Evolutionary conservation across 2,113 vertebrate genomes (phyloP).

Genomic region (Odocoileus virginianus): DNA sequence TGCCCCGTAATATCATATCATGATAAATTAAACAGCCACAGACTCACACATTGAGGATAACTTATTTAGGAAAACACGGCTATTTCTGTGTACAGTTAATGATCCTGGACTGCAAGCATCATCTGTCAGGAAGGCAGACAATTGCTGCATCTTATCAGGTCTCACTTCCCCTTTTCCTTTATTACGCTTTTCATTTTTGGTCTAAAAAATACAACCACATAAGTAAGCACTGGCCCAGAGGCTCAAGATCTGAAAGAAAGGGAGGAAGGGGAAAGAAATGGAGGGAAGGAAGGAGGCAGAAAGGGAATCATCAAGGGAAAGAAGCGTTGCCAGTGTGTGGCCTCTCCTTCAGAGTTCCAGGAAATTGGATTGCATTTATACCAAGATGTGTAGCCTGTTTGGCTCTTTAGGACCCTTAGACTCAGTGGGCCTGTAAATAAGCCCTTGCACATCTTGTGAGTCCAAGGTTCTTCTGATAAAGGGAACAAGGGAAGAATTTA

Average conservation of each 20-base stretch:
- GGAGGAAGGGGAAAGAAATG: background rate
- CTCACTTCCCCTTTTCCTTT: constrained; percentile 40
- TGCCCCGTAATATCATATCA: background rate
- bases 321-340: background rate
- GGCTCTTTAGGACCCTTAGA: background rate
- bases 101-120: background rate
- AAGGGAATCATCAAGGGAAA: background rate
- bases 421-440: background rate
- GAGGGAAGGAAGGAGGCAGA: background rate
- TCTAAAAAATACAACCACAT: background rate
- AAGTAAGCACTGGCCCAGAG: constrained; percentile 19
- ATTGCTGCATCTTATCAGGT: background rate
- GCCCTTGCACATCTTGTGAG: background rate
- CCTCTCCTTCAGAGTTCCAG: background rate
- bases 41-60: background rate
- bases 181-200: background rate
- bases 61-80: constrained; percentile 9
- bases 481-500: background rate
- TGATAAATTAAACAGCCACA: constrained; percentile 2
- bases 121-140: constrained; percentile 31
- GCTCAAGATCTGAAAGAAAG: background rate
- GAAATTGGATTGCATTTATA: background rate
- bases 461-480: background rate
- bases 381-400: background rate
- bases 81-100: background rate